phyloP scores from a whole-genome alignment of 2,113 vertebrate species.

The Rynchops niger region DNA sequence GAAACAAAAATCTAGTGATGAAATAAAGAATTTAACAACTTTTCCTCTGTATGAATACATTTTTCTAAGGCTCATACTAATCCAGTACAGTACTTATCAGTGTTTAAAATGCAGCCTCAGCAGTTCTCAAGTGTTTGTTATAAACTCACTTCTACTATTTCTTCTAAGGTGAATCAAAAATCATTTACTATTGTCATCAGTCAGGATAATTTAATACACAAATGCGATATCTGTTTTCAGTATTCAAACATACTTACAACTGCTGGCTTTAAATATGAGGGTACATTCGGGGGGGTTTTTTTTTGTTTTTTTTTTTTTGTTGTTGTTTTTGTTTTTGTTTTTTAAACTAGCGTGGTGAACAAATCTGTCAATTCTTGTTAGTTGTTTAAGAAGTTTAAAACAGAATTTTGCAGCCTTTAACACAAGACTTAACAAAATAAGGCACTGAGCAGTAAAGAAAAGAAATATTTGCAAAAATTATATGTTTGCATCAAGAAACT shows the following conservation, averaged over 20 bases:
- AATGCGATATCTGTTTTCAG: not conserved
- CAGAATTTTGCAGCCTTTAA: not conserved
- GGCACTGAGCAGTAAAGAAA: not conserved
- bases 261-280: not conserved
- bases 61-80: not conserved
- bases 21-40: not conserved
- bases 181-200: not conserved
- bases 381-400: not conserved
- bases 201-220: not conserved
- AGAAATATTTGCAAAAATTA: not conserved
- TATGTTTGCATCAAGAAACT: not conserved
- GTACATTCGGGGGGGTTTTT: not conserved
- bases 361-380: not conserved
- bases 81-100: not conserved
- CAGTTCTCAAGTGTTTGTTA: not conserved
- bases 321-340: too few relatives aligned
- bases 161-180: not conserved
- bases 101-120: not conserved
- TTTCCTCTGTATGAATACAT: not conserved
- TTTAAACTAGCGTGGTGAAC: not conserved
- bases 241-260: not conserved
- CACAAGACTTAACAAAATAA: not conserved
- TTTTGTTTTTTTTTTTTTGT: too few relatives aligned
- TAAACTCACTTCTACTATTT: not conserved
- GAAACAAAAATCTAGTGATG: not conserved